A percentile compares a stretch with the other conserved stretches of the same genome.
These are phyloP conservation scores for Nixonia krombeini DNA, from an alignment of 1,140 invertebrate species.

Conservation along the genomic window DNA sequence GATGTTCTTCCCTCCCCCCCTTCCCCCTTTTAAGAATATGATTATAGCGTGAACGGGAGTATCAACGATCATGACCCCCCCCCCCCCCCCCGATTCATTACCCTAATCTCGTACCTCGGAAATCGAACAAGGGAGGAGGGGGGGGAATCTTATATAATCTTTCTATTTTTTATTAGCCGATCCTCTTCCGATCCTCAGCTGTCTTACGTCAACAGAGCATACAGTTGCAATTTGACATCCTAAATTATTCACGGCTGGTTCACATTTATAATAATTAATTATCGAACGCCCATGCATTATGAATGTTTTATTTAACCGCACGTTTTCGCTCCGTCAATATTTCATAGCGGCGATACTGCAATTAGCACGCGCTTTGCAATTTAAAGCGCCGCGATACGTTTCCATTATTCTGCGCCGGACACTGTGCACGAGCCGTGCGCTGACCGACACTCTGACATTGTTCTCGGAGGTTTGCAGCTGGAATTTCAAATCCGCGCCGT, in stretches of 20 bases:
- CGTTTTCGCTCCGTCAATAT: not conserved
- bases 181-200: too few species aligned
- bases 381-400: constrained; percentile 32
- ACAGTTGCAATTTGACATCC: too few species aligned
- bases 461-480: constrained; percentile 31
- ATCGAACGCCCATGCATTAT: not conserved
- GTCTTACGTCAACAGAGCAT: too few species aligned
- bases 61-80: too few species aligned
- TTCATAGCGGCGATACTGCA: constrained; percentile 10
- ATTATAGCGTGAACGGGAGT: too few species aligned
- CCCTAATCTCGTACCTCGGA: too few species aligned
- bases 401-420: not conserved
- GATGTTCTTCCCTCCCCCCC: not conserved
- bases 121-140: too few species aligned
- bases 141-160: too few species aligned
- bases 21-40: too few species aligned
- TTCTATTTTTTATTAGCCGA: too few species aligned
- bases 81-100: too few species aligned
- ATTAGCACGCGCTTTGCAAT: constrained; percentile 44
- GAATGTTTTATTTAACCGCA: not conserved
- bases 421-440: not conserved
- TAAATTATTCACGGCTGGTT: too few species aligned
- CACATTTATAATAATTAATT: not conserved
- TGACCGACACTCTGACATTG: constrained; percentile 38
- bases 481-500: constrained; percentile 44